Conservation (phyloP, 2,888 invertebrate genomes). For the Yponomeuta cagnagella region DNA sequence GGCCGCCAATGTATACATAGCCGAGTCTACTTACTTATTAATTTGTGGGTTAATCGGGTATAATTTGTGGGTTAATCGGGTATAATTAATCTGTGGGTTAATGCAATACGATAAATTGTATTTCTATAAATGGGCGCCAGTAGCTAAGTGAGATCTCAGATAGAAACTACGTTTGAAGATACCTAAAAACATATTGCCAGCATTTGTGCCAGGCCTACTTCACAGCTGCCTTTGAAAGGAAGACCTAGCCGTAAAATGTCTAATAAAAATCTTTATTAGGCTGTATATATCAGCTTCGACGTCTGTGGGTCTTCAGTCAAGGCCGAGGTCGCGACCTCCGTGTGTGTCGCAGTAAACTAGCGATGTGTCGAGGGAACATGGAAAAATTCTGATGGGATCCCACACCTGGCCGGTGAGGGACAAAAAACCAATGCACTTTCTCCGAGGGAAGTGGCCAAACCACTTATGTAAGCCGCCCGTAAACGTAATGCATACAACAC, state of each 20-base stretch:
- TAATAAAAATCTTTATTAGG: slow-evolving; percentile 11
- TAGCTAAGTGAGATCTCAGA: no score
- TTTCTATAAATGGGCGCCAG: no score
- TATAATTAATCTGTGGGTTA: no score
- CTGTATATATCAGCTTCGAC: slow-evolving; percentile 9
- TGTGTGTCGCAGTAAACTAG: not conserved
- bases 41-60: no score
- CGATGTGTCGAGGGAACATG: not conserved
- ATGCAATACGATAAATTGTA: no score
- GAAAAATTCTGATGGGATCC: not conserved
- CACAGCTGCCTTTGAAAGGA: not conserved
- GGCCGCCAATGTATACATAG: no score
- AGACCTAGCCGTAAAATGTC: slow-evolving; percentile 4
- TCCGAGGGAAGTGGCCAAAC: not conserved
- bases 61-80: no score
- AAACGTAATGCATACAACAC: not conserved
- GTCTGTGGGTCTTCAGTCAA: slow-evolving; percentile 11
- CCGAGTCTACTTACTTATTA: no score
- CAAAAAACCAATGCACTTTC: not conserved
- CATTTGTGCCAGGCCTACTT: not conserved
- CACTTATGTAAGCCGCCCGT: not conserved
- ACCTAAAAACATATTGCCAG: no score
- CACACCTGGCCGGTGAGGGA: not conserved
- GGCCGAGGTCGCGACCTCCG: slow-evolving; percentile 10
- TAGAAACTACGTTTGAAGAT: no score